Evolutionary conservation across 2,113 vertebrate genomes (phyloP).

Genomic region (Struthio camelus): DNA sequence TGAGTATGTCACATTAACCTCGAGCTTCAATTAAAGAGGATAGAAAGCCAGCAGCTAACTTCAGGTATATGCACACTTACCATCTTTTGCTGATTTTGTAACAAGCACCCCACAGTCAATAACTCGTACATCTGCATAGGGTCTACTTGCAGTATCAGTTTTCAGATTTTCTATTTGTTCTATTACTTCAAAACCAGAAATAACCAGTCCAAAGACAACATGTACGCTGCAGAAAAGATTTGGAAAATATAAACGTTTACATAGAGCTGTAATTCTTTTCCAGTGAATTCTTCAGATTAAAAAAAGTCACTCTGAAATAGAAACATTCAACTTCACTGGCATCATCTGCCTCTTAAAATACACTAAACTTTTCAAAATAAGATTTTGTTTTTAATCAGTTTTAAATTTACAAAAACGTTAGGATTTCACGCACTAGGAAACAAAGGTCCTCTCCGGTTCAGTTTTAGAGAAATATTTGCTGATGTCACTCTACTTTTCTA

Average conservation of each 20-base stretch:
- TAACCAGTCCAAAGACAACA: constrained; percentile 96
- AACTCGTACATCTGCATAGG: constrained; percentile 94
- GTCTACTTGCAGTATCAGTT: constrained; percentile 93
- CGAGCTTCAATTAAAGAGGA: not conserved
- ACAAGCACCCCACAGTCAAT: constrained; percentile 94
- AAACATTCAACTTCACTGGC: not conserved
- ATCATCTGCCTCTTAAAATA: not conserved
- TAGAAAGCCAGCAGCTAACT: accelerated
- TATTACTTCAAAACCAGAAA: constrained; percentile 96
- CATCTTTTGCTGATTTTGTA: constrained; percentile 88
- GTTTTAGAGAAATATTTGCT: not conserved
- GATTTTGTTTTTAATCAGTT: not conserved
- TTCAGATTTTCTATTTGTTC: constrained; percentile 97
- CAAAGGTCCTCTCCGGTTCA: not conserved
- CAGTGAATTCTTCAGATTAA: not conserved
- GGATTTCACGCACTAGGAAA: not conserved
- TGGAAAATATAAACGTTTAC: not conserved
- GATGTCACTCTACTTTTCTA: not conserved
- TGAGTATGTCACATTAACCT: not conserved
- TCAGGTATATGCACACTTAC: constrained; percentile 60
- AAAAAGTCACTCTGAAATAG: not conserved
- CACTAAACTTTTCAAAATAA: not conserved
- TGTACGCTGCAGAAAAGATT: constrained; percentile 84
- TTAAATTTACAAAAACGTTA: not conserved
- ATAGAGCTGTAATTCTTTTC: not conserved